phyloP scores from a whole-genome alignment of 1,140 invertebrate genomes.

The Aphaenogaster rudis region DNA sequence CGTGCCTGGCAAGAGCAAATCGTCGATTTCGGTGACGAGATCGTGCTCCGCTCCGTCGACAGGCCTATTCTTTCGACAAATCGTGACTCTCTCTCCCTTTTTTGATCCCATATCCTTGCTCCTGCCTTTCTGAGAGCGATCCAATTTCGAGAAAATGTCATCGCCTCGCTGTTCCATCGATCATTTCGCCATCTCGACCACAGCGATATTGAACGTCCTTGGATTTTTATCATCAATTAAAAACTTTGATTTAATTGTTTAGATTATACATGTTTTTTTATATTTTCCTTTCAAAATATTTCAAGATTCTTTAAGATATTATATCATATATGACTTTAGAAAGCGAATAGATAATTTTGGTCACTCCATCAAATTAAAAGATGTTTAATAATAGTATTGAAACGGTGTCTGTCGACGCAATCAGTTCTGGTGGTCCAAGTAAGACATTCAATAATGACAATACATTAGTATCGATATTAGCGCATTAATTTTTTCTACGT shows the following conservation, averaged over 20 bases:
- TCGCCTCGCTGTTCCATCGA: slow-evolving; percentile 66
- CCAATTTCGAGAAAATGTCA: slow-evolving; percentile 77
- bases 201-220: background rate
- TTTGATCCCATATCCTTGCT: background rate
- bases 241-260: slow-evolving; percentile 23
- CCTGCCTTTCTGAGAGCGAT: slow-evolving; percentile 24
- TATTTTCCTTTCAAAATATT: background rate
- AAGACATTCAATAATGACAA: background rate
- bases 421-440: background rate
- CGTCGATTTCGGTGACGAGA: slow-evolving; percentile 74
- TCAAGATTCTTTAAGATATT: background rate
- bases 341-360: background rate
- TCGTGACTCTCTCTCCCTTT: slow-evolving; percentile 69
- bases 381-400: background rate
- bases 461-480: background rate
- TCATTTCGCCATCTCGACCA: slow-evolving; percentile 61
- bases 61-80: slow-evolving; percentile 80
- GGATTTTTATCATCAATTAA: slow-evolving; percentile 64
- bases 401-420: background rate
- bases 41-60: slow-evolving; percentile 69
- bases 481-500: background rate
- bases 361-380: background rate
- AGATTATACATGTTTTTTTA: background rate
- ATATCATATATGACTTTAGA: background rate
- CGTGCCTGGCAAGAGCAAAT: slow-evolving; percentile 77